These are phyloP conservation scores for Aproaerema taeniolella DNA, from an alignment of 2,888 invertebrate species.

Conservation along the genomic window DNA sequence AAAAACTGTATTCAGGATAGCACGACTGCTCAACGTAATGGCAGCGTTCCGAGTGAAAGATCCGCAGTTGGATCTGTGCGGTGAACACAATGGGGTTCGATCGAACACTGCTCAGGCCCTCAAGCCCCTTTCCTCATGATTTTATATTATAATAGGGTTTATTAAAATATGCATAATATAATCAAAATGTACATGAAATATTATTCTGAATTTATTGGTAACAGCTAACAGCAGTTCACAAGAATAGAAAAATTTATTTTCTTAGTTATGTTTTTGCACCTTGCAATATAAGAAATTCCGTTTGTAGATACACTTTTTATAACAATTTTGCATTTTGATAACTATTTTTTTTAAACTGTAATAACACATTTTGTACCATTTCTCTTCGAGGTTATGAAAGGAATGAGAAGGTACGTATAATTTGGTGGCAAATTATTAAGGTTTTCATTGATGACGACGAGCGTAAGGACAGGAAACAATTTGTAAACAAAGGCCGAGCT, in stretches of 20 bases:
- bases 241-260: too few species aligned
- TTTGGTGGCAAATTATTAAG: too few species aligned
- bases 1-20: slow-evolving; percentile 41
- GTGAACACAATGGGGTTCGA: slow-evolving; percentile 57
- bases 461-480: slow-evolving; percentile 62
- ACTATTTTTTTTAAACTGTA: too few species aligned
- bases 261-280: too few species aligned
- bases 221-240: too few species aligned
- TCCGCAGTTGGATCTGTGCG: slow-evolving; percentile 42
- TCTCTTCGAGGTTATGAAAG: too few species aligned
- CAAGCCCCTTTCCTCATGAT: slow-evolving; percentile 43
- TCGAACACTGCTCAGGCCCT: slow-evolving; percentile 40
- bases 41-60: slow-evolving; percentile 58
- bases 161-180: slow-evolving; percentile 24
- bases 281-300: too few species aligned
- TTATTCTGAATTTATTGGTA: too few species aligned
- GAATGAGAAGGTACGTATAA: too few species aligned
- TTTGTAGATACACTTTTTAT: too few species aligned
- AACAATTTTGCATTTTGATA: too few species aligned
- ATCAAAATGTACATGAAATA: neutral
- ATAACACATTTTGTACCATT: too few species aligned
- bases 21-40: slow-evolving; percentile 58
- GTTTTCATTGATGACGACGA: slow-evolving; percentile 51
- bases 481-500: slow-evolving; percentile 64
- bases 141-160: slow-evolving; percentile 52